These are phyloP conservation scores for Notothenia coriiceps DNA, from an alignment of 2,113 vertebrate species.

Conservation along the genomic window DNA sequence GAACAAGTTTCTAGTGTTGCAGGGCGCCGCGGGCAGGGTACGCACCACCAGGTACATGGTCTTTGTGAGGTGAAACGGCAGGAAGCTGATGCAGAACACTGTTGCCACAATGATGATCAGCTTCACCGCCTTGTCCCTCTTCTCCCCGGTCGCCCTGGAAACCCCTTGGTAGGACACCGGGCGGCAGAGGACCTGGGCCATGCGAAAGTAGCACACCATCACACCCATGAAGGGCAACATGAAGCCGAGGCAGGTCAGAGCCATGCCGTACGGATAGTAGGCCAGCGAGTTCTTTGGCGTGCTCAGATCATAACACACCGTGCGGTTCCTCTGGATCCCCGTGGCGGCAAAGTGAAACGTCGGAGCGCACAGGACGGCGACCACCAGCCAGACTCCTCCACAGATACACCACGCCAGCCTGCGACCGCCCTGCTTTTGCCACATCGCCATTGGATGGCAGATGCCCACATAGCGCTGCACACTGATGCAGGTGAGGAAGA, in stretches of 20 bases:
- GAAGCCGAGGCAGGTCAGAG: constrained; percentile 91
- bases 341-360: constrained; percentile 92
- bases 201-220: constrained; percentile 90
- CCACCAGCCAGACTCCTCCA: constrained; percentile 86
- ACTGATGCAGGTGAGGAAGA: constrained; percentile 98
- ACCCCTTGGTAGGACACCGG: constrained; percentile 74
- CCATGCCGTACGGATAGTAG: constrained; percentile 96
- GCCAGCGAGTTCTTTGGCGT: constrained; percentile 77
- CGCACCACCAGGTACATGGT: constrained; percentile 92
- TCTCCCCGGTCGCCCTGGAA: constrained; percentile 78
- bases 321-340: constrained; percentile 92
- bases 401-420: constrained; percentile 90
- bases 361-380: constrained; percentile 88
- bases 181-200: constrained; percentile 90
- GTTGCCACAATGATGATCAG: constrained; percentile 92
- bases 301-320: constrained; percentile 96
- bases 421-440: constrained; percentile 91
- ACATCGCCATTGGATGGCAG: constrained; percentile 91
- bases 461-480: constrained; percentile 95
- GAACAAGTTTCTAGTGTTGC: constrained; percentile 85
- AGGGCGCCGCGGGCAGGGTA: constrained; percentile 75
- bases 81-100: constrained; percentile 93
- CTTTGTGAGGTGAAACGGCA: constrained; percentile 97
- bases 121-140: constrained; percentile 89
- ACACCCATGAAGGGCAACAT: constrained; percentile 90